Base-by-base conservation (phyloP, 2,113 vertebrate species). In the Dasypus novemcinctus region DNA sequence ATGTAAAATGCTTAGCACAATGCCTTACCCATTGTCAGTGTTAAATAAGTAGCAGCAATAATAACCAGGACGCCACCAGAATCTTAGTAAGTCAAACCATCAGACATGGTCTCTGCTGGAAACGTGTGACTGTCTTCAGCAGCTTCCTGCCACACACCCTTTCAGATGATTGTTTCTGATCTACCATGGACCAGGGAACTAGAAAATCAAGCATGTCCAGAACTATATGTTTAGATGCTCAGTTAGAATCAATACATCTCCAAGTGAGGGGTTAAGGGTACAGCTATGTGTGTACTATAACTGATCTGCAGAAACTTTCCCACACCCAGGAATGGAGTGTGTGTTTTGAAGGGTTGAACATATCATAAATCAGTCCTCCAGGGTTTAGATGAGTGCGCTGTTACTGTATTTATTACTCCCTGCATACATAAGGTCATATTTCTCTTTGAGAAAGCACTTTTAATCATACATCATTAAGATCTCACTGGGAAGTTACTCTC, bases 361-460 rank as follows among this genome's bases (percentile, higher is more conserved):
- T n/a, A 87, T 72, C 68, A 61, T 38, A 86, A 86, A 82, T 68
- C 71, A 94, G 59, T n/a, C 76, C n/a, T 74, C 63, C 61, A 49
- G n/a, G 38, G 88, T 84, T 71, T 46, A 64, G 38, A 82, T 17
- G 68, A 78, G 38, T 21, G 38, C 66, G 79, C 41, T 43, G 29
- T 79, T 74, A 74, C 41, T 74, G 1, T 36, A 90, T 52, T 89
- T 76, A 64, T 52, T 61, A 69, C 46, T 33, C 17, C 21, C 25
- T 85, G n/a, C 38, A 25, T 54, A 74, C 29, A 74, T 13, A 15
- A 69, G 66, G 61, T 46, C 27, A 6, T 72, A 76, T 74, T 95
- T 83, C 66, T 85, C 61, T 94, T 85, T 59, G 88, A 88, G 76
- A 38, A 90, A 93, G 43, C 59, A 43, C 27, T 71, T 93, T 86